Conservation (phyloP, 2,797 vertebrate species). For the Phoxinus dragarum region DNA sequence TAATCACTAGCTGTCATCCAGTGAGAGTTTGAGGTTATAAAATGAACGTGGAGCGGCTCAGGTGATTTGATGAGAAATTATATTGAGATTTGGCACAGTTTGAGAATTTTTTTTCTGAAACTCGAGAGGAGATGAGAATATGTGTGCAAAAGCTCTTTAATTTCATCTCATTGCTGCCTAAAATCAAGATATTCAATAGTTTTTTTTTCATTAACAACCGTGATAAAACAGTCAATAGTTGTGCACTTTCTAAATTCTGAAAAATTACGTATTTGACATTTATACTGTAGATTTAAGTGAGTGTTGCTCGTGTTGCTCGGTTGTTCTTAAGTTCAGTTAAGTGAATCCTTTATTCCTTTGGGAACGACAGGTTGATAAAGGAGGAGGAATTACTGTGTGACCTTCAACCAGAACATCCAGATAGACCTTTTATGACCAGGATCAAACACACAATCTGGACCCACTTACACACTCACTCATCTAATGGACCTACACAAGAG, state of each 20-base stretch:
- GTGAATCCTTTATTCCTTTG: neutral
- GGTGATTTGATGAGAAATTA: neutral
- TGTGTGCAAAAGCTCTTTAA: neutral
- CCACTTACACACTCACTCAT: neutral
- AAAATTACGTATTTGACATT: neutral
- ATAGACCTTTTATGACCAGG: constrained; percentile 6
- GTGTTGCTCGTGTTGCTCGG: neutral
- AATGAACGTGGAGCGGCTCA: neutral
- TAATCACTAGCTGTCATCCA: neutral
- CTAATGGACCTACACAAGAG: constrained; percentile 7
- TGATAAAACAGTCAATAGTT: neutral
- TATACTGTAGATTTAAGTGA: neutral
- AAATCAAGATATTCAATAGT: neutral
- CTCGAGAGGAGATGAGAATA: neutral
- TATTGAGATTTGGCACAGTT: neutral
- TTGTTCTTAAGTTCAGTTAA: neutral
- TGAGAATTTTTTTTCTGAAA: neutral
- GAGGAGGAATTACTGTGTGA: neutral
- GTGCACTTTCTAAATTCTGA: neutral
- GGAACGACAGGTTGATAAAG: neutral
- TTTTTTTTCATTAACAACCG: neutral
- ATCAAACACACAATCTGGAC: constrained; percentile 19
- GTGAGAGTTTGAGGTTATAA: neutral
- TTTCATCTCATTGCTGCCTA: neutral
- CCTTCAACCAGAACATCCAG: neutral